These are phyloP conservation scores for Apamea anceps DNA, from an alignment of 2,888 invertebrate species.

Conservation along the genomic window DNA sequence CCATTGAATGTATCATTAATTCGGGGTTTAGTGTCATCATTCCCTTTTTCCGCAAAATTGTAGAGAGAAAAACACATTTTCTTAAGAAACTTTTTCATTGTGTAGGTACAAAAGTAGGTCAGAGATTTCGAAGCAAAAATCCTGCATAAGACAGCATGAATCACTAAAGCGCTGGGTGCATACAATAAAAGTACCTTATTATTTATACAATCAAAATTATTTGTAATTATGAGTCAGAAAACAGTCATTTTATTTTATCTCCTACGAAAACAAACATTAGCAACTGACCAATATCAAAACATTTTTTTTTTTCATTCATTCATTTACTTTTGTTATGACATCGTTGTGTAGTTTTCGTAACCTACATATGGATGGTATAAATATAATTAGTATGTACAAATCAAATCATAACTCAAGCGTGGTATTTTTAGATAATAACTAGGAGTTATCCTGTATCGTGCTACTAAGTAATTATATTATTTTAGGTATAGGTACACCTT, in stretches of 20 bases:
- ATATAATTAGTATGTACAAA: slow-evolving; percentile 2
- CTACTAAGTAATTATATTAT: not conserved
- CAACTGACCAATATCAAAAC: not conserved
- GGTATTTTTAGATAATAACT: slow-evolving; percentile 8
- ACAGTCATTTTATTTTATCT: not conserved
- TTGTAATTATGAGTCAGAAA: not conserved
- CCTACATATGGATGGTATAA: not conserved
- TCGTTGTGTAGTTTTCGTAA: slow-evolving; percentile 8
- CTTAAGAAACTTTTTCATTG: not conserved
- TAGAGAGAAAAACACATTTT: not conserved
- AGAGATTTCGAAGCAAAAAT: slow-evolving; percentile 7
- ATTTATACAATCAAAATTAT: not conserved
- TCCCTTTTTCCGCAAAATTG: slow-evolving; percentile 1
- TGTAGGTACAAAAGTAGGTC: slow-evolving; percentile 12
- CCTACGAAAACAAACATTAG: not conserved
- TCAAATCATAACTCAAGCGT: not conserved
- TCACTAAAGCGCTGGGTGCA: not conserved
- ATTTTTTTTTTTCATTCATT: no score
- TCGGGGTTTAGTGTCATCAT: slow-evolving; percentile 3
- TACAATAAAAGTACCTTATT: not conserved
- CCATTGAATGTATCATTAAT: slow-evolving; percentile 13
- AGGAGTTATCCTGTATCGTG: not conserved
- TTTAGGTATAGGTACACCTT: not conserved
- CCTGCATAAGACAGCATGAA: slow-evolving; percentile 4
- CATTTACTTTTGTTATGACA: slow-evolving; percentile 12